Base-by-base conservation (phyloP, 2,888 invertebrate genomes). In the Argyresthia albistria region DNA sequence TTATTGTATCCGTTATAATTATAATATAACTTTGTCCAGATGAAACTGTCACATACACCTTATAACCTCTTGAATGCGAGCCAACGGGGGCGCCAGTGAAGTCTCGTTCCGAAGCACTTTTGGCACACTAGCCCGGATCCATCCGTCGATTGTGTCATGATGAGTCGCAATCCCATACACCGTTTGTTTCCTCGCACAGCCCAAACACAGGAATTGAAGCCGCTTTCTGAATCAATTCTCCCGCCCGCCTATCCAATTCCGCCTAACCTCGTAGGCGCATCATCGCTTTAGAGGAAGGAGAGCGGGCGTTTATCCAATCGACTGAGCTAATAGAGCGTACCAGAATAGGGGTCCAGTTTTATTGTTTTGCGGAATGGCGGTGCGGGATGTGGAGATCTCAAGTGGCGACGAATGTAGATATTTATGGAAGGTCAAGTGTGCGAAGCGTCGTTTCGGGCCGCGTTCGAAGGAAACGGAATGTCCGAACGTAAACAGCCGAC, bases 61-160 rank as follows among this genome's bases (percentile, higher is more conserved):
- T 79, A 76, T 79, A 81, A 82, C 80, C 81, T 70, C 69, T 78
- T 82, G 86, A 80, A 61, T 66, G 61, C 57, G 64, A 78, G 86
- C 86, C 86, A 87, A 79, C 79, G 80, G 37, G 25, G 74, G 60
- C 64, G 65, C 62, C 70, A 66, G 67, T 59, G 64, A 25, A 25
- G 25, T 25, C 25, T 25, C 25, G 25, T 25, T 6, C 25, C 25
- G 25, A 25, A 25, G 25, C 25, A 25, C 69, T 74, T 73, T 80
- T 86, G 84, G 86, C 86, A 83, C 80, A 71, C 39, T 73, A 69
- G 76, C 73, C 76, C 77, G 82, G 80, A 82, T 84, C 80, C 74
- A 78, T 74, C 64, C 61, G 69, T 79, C 71, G 84, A 81, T 87
- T 86, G 82, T 86, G 84, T 87, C 86, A 87, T 81, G 76, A 87